Base-by-base conservation (phyloP, 2,888 invertebrate genomes). In the Synanthedon andrenaeformis region DNA sequence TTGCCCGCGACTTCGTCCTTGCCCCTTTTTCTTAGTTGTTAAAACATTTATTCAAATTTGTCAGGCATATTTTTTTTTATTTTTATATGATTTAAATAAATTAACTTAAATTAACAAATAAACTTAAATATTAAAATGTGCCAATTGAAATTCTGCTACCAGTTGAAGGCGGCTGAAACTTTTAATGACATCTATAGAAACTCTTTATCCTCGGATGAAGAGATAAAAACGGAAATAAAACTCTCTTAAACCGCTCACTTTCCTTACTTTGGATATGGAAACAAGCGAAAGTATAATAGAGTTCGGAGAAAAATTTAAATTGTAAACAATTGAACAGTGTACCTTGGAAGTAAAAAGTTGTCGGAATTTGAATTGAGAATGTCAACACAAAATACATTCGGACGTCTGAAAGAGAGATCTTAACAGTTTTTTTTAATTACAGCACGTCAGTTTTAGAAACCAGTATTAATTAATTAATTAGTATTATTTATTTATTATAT, bases 181-280 rank as follows among this genome's bases (percentile, higher is more conserved):
- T 76, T 69, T 76, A 76, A 76, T 72, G 72, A 76, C 69, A 72
- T 75, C 55, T 57, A 57, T 63, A 58, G 59, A 66, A 69, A 70
- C 67, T 66, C 71, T 71, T 74, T 70, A 67, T 65, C 62, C 63
- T 57, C 56, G 57, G 64, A 59, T 64, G 61, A 65, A 59, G 57
- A 64, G 66, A 65, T 64, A 62, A 69, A 65, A 63, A 62, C 56
- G 59, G 62, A 56, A 35, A 35, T 35, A 54, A 62, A 58, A 54
- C 56, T 55, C 56, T 55, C 52, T 51, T 51, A 54, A 56, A 49
- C 53, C 55, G 53, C 54, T 58, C 49, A 49, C 49, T 49, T 49
- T 17, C 10, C 12, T 49, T 23, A 49, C 19, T 49, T 49, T 49
- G 49, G 19, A 3, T 35, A 35, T 14, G 12, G 23, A 49, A 49